These are phyloP conservation scores for Phortica magna DNA, from an alignment of 2,888 invertebrate genomes.

Conservation along the genomic window DNA sequence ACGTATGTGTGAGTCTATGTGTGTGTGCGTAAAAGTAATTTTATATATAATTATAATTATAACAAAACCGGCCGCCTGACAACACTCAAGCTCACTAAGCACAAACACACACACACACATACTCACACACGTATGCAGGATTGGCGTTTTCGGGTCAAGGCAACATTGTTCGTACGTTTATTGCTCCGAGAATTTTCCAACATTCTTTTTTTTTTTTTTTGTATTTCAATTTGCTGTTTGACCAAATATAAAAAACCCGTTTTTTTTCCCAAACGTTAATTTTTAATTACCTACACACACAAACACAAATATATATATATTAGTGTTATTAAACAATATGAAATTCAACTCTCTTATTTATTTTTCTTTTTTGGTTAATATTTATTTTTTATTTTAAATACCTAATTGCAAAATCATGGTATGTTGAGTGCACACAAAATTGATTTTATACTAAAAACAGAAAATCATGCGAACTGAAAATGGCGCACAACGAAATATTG, in stretches of 20 bases:
- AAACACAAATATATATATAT: not conserved
- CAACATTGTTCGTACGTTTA: slow-evolving; percentile 33
- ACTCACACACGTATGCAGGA: not conserved
- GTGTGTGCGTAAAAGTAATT: too few species aligned
- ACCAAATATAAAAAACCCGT: not conserved
- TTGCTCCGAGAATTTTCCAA: slow-evolving; percentile 23
- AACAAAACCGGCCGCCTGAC: not conserved
- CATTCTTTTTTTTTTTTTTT: not conserved
- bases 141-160: slow-evolving; percentile 59
- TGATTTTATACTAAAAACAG: not conserved
- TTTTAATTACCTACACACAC: not conserved
- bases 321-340: not conserved
- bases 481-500: slow-evolving; percentile 62
- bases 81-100: not conserved
- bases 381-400: slow-evolving; percentile 16
- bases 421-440: not conserved
- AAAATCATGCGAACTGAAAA: slow-evolving; percentile 9
- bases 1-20: too few species aligned
- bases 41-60: too few species aligned
- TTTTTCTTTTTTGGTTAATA: slow-evolving; percentile 16
- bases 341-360: slow-evolving; percentile 16
- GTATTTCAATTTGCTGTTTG: not conserved
- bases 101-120: slow-evolving; percentile 39
- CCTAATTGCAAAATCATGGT: slow-evolving; percentile 5
- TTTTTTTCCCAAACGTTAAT: not conserved